Evolutionary conservation across 2,797 vertebrate genomes (phyloP), one percentile per base, ranked within the genome.

Genomic region (Orestias chungarensis): DNA sequence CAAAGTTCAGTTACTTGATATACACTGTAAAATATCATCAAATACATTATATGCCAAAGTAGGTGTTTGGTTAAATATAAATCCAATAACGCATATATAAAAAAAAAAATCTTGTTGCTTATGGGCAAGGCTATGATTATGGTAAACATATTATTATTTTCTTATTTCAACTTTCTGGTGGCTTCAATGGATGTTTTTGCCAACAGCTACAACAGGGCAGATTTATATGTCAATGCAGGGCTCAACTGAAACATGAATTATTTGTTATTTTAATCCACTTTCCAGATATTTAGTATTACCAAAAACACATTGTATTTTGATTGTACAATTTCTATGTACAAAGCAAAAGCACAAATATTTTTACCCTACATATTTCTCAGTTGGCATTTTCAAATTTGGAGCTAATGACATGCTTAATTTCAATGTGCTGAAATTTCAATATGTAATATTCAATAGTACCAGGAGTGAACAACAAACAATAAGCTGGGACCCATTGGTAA

Each of bases 301-400:
- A 59, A 35, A 59, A 59, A 59, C 57, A 38, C 10, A 1, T 20
- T 61, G 57, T 38, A 2, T 35, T 38, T 61, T 38, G 31, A 59
- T 59, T 59, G 3, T 38, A 35, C 38, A 35, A 20, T 12, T 35
- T 61, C 11, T 61, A 9, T 61, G 57, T 3, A n/a, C 57, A 61
- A 20, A 61, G 29, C 55, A 33, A 33, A 20, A 33, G 54, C 29
- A 57, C 18, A 57, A 18, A 20, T 6, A 15, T 3, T 57, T 54
- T 72, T 65, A 59, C 64, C 9, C 17, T 73, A 57, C 33, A 57
- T 6, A n/a, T 67, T 40, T 59, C 17, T 61, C 49, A 59, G 23
- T 59, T 29, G 40, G 44, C 17, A n/a, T 50, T 23, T 27, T 71
- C 69, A 20, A 5, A 12, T 35, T 11, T 66, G 15, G 27, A 47